Evolutionary conservation across 2,113 vertebrate species (phyloP), one percentile per base, ranked within the genome.

Genomic region (Suncus etruscus): DNA sequence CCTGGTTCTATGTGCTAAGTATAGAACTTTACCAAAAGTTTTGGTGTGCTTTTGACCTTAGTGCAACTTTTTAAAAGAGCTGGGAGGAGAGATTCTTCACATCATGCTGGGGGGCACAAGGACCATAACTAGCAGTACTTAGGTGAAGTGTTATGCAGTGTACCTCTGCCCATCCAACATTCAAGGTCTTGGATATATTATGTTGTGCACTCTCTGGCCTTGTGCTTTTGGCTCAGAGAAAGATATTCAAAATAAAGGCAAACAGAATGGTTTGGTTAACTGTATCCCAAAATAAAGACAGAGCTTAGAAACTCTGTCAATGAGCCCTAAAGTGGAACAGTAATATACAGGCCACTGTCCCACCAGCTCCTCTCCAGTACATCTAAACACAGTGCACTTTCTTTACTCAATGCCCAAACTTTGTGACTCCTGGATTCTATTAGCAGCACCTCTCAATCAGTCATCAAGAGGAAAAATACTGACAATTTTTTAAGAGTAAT

Each of bases 361-460:
- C 24, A 14, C 16, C 24, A 68, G 32, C 0, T 0, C 31, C 48
- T 74, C 65, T 31, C 45, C 80, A 27, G 18, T 16, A 11, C 1
- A 50, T 75, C 81, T 65, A 63, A 75, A 29, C 20, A 9, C 12
- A 68, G n/a, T 22, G 8, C 8, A 2, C 82, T 61, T 20, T 16
- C 54, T 63, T 73, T 45, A 48, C 20, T 32, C 11, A 11, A 20
- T 16, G 14, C n/a, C 66, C n/a, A 92, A 75, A 85, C 0, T 39
- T 76, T 48, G 6, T 25, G 31, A 54, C 63, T 51, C 16, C 86
- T 48, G 20, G 72, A 75, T 78, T 83, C 39, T 50, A 47, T 48
- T 48, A 85, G 25, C 88, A 69, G 51, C 45, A 93, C 81, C 72
- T 54, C 61, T 74, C 51, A 61, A 47, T 50, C 39, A 39, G 39